These are phyloP conservation scores for Maccullochella peelii DNA, from an alignment of 2,113 vertebrate genomes.

Conservation along the genomic window DNA sequence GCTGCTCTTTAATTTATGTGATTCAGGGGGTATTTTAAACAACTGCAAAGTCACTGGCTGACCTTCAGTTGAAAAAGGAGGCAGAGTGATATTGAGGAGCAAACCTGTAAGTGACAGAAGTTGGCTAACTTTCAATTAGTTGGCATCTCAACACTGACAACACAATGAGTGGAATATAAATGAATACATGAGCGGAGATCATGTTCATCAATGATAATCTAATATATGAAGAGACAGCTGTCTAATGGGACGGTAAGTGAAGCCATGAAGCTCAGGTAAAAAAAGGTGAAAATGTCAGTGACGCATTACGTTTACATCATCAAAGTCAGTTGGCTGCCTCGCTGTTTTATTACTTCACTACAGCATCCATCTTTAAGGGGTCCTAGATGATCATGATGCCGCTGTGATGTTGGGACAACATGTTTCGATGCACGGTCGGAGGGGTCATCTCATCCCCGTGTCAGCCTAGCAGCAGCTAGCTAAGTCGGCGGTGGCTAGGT, in stretches of 20 bases:
- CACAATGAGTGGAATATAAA: background rate
- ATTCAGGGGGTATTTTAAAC: conserved; percentile 57
- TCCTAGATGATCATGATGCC: background rate
- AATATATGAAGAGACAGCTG: background rate
- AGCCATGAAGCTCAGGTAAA: conserved; percentile 6
- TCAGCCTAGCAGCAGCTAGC: conserved; percentile 54
- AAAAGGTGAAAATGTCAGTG: conserved; percentile 59
- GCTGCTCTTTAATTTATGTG: conserved; percentile 51
- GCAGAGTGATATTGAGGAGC: conserved; percentile 28
- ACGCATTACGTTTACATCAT: conserved; percentile 69
- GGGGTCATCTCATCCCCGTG: conserved; percentile 5
- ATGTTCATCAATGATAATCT: background rate
- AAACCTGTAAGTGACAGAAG: conserved; percentile 52
- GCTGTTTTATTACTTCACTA: background rate
- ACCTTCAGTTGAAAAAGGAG: conserved; percentile 75
- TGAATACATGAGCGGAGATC: background rate
- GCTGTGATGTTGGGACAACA: conserved; percentile 4
- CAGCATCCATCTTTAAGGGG: conserved; percentile 27
- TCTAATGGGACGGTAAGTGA: background rate
- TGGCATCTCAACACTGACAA: conserved; percentile 7
- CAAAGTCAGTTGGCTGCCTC: conserved; percentile 36
- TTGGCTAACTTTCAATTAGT: conserved; percentile 75
- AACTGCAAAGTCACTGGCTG: conserved; percentile 83
- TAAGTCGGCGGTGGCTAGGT: conserved; percentile 41
- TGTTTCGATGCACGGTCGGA: background rate